Base-by-base conservation (phyloP, 1,140 invertebrate genomes). In the Neodiprion lecontei region DNA sequence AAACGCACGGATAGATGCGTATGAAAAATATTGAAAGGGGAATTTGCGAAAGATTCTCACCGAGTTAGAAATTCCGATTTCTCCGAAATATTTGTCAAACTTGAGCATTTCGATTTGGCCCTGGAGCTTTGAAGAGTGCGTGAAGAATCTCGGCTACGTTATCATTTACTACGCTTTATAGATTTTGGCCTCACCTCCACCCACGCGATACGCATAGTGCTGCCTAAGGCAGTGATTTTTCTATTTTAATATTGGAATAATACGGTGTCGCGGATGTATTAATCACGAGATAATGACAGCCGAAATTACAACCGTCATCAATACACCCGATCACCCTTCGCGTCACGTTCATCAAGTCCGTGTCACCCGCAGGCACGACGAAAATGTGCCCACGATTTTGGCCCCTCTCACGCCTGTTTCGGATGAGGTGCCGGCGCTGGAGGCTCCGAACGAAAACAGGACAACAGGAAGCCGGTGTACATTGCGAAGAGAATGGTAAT, bases 401-500 rank as follows among this genome's bases (percentile, higher is more conserved):
- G 21, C 5, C 68, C 70, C 21, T 12, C 71, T 92, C 89, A 93
- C 88, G 91, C 89, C 79, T 93, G 92, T 81, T 94, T 94, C 7
- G 90, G 91, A 88, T 94, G 92, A 74, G 89, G 81, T 48, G 83
- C 82, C 67, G 90, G 79, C 4, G 90, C 86, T 48, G 92, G 88
- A 40, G 90, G 88, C 69, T 91, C 88, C 40, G 93, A 89, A 80
- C 94, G 94, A 84, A 98, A 96, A 87, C 96, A 97, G 83, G 97
- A 96, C 53, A 98, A 89, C 21, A 98, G 88, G 86, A 98, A 97
- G 11, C 95, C 92, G 1, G 97, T 98, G 86, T 98, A 98, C 84
- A 97, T 90, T 5, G 97, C 90, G 81, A 98, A 98, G 40, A 95
- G 93, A 76, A 96, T 88, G 69, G 94, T 94, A 73, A 97, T 92